Percentiles rank a stretch among this genome's conserved stretches.
Evolutionary conservation across 2,113 vertebrate species (phyloP).

Genomic region (Peucedramus taeniatus): DNA sequence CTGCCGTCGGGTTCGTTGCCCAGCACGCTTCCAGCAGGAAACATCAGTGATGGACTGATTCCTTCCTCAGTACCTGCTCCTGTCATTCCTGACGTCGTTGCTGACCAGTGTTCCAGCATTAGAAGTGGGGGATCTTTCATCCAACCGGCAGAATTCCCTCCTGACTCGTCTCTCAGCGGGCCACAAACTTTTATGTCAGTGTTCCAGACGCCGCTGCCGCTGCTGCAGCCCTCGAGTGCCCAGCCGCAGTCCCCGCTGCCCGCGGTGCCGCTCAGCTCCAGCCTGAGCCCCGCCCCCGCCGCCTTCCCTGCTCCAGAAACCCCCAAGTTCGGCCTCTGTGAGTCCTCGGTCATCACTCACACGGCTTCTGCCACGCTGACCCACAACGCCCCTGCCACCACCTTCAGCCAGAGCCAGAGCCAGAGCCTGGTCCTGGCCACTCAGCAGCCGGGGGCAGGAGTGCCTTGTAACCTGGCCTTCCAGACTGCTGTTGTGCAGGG

Average conservation of each 20-base stretch:
- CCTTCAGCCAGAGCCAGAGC: constrained; percentile 82
- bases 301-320: constrained; percentile 48
- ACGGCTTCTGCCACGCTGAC: constrained; percentile 80
- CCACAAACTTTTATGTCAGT: constrained; percentile 67
- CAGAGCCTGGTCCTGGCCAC: constrained; percentile 72
- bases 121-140: constrained; percentile 57
- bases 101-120: constrained; percentile 50
- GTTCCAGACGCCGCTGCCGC: constrained; percentile 59
- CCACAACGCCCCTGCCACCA: constrained; percentile 76
- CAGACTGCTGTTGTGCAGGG: constrained; percentile 54
- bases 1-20: constrained; percentile 65
- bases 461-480: constrained; percentile 69
- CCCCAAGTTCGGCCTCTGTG: constrained; percentile 61
- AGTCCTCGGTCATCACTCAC: constrained; percentile 80
- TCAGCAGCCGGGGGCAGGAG: constrained; percentile 30
- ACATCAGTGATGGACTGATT: constrained; percentile 71
- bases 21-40: constrained; percentile 57
- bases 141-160: constrained; percentile 60
- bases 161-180: constrained; percentile 27
- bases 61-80: constrained; percentile 61
- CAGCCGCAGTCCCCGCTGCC: constrained; percentile 50
- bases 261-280: constrained; percentile 45
- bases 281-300: constrained; percentile 31
- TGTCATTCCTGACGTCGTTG: constrained; percentile 61
- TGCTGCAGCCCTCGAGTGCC: constrained; percentile 39